phyloP scores from a whole-genome alignment of 1,140 invertebrate genomes.

The Aphis gossypii region DNA sequence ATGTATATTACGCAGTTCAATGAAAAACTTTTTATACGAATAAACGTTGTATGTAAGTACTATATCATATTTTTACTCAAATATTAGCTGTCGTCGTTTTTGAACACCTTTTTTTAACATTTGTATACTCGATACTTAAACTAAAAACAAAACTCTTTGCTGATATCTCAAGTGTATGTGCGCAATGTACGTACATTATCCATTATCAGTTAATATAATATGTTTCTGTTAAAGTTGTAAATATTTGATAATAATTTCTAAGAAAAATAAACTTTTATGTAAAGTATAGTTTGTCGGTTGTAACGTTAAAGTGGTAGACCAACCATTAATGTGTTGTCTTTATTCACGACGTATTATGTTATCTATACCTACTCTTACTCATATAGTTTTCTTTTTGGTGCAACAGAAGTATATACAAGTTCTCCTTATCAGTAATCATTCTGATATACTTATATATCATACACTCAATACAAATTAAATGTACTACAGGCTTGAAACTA shows the following conservation, averaged over 20 bases:
- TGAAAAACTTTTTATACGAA: not conserved
- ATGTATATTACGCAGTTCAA: not conserved
- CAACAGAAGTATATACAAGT: not conserved
- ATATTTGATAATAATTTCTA: not conserved
- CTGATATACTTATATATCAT: not conserved
- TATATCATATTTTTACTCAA: not conserved
- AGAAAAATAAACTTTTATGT: not conserved
- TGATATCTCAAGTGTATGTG: not conserved
- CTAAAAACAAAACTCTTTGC: not conserved
- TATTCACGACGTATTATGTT: not conserved
- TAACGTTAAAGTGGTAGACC: not conserved
- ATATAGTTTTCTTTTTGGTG: not conserved
- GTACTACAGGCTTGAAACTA: conserved; percentile 9
- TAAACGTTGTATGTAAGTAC: not conserved
- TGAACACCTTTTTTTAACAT: not conserved
- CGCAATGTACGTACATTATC: not conserved
- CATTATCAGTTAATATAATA: not conserved
- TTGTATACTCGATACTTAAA: not conserved
- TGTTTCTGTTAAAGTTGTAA: not conserved
- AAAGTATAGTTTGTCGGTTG: not conserved
- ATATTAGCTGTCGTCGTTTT: not conserved
- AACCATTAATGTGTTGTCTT: not conserved
- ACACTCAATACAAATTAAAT: conserved; percentile 28
- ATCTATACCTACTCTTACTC: not conserved
- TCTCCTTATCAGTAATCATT: conserved; percentile 27